Conservation (phyloP, 2,113 vertebrate species). For the Hypanus sabinus region DNA sequence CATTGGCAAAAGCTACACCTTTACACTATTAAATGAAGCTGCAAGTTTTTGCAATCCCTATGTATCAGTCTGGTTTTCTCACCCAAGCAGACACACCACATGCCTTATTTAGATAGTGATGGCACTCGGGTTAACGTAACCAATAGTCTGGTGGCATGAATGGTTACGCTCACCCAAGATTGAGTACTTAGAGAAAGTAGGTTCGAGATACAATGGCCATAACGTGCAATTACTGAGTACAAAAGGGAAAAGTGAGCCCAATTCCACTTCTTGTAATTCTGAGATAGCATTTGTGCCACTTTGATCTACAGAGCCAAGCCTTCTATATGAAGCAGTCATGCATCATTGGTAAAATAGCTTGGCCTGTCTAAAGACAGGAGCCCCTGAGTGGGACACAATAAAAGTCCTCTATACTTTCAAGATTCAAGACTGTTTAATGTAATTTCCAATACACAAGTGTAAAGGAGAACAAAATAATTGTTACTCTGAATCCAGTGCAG, state of each 20-base stretch:
- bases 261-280: conserved; percentile 1
- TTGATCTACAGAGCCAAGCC: not conserved
- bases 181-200: not conserved
- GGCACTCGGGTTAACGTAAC: not conserved
- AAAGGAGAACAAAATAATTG: too few relatives aligned
- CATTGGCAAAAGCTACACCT: not conserved
- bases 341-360: not conserved
- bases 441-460: too few relatives aligned
- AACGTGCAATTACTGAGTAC: not conserved
- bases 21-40: not conserved
- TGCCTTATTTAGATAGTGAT: not conserved
- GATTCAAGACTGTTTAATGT: too few relatives aligned
- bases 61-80: not conserved
- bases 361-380: not conserved
- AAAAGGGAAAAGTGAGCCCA: not conserved
- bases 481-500: too few relatives aligned
- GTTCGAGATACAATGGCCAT: not conserved
- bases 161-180: not conserved
- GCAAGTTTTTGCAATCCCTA: not conserved
- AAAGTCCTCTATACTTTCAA: not conserved
- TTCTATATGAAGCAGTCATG: conserved; percentile 14
- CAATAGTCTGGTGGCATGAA: not conserved
- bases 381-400: not conserved
- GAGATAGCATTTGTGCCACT: not conserved
- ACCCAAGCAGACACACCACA: not conserved